phyloP scores from a whole-genome alignment of 2,797 vertebrate species.

The Eulemur mongoz region DNA sequence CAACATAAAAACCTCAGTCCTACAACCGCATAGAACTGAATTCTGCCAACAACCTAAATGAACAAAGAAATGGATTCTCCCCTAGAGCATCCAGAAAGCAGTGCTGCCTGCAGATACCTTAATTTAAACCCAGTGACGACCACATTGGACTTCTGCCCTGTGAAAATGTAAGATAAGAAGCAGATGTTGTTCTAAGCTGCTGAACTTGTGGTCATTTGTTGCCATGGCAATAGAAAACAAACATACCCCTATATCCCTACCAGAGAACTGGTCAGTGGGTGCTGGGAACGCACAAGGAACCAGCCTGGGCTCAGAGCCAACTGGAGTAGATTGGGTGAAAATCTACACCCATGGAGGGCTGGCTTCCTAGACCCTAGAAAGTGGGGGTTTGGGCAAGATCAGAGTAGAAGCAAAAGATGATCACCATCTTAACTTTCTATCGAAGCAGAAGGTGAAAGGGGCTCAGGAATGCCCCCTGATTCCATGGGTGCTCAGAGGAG shows the following conservation, averaged over 20 bases:
- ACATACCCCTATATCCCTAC: not conserved
- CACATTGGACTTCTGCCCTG: not conserved
- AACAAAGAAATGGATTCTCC: not conserved
- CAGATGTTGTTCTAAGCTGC: not conserved
- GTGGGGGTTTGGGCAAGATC: not conserved
- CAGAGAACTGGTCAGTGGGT: not conserved
- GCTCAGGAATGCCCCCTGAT: not conserved
- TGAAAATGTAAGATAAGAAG: not conserved
- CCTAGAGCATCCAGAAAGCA: not conserved
- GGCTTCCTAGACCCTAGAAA: not conserved
- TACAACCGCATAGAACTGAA: not conserved
- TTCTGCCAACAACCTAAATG: not conserved
- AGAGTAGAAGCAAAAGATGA: not conserved
- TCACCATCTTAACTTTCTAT: not conserved
- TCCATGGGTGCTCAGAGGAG: not conserved
- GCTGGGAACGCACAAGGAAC: not conserved
- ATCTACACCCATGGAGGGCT: not conserved
- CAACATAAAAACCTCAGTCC: not conserved
- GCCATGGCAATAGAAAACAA: not conserved
- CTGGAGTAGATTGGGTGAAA: not conserved
- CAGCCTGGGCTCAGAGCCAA: not conserved
- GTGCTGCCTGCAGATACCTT: not conserved
- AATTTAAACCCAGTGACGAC: not conserved
- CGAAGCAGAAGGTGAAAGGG: not conserved
- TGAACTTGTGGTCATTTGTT: not conserved